Conservation (phyloP, 92 coral and sea anemone species). For the Scolanthus callimorphus region DNA sequence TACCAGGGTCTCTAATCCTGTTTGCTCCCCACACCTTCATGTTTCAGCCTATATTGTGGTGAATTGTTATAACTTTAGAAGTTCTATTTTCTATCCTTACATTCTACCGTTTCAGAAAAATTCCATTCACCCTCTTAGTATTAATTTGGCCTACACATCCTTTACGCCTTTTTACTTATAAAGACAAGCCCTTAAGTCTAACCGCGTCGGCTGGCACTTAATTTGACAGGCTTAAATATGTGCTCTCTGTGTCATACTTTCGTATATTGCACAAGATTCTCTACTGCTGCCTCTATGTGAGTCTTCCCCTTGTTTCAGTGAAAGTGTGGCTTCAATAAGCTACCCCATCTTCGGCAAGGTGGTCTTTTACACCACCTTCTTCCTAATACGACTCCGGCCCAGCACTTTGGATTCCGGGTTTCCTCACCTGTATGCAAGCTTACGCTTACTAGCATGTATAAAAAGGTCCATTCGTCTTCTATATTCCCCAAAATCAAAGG, state of each 20-base stretch:
- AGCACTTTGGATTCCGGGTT: conserved; percentile 66
- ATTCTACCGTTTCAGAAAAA: conserved; percentile 85
- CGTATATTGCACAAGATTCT: conserved; percentile 92
- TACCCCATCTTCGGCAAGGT: conserved; percentile 90
- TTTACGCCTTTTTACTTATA: conserved; percentile 75
- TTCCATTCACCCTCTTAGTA: conserved; percentile 74
- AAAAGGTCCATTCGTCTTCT: conserved; percentile 62
- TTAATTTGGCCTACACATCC: conserved; percentile 74
- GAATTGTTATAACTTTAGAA: conserved; percentile 74
- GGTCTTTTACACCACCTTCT: conserved; percentile 80
- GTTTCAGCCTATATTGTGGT: conserved; percentile 69
- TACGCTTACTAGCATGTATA: conserved; percentile 71
- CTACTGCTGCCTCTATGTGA: conserved; percentile 99
- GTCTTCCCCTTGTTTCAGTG: conserved; percentile 98
- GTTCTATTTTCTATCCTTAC: conserved; percentile 81
- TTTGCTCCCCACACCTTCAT: conserved; percentile 91
- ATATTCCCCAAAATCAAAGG: conserved; percentile 86
- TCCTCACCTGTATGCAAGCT: conserved; percentile 78
- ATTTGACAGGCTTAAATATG: conserved; percentile 78
- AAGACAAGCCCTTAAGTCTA: conserved; percentile 85
- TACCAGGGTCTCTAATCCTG: conserved; percentile 98
- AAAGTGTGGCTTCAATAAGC: conserved; percentile 87
- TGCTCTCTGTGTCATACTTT: conserved; percentile 92
- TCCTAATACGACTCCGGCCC: conserved; percentile 86
- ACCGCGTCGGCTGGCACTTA: conserved; percentile 99